Evolutionary conservation across 2,113 vertebrate species (phyloP), one percentile per base, ranked within the genome.

Genomic region (Gila orcuttii): DNA sequence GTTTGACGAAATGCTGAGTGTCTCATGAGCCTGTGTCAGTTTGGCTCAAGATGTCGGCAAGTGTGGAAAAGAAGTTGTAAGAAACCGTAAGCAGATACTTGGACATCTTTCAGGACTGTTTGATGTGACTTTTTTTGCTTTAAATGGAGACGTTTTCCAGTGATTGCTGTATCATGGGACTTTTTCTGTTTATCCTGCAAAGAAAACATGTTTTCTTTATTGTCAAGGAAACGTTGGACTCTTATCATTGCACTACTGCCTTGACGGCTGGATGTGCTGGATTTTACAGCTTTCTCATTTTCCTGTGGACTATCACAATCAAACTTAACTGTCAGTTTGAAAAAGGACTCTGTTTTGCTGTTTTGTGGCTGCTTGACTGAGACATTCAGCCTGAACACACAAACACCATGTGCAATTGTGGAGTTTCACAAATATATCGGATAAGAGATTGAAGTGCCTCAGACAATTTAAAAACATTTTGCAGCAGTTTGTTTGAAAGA

Each of bases 1-100:
- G 81, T 59, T 66, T 89, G 88, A 86, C 36, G 86, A 81, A 69
- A 80, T 42, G 84, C 85, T 3, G 25, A 25, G 78, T 64, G 57
- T 23, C 59, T 55, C 42, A 11, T 15, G 31, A 39, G 31, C 83
- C 33, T 31, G 12, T 45, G 73, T 76, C 64, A 79, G 60, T 47
- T 66, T 85, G 81, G 31, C 45, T 50, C 87, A 31, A 11, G 39
- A n/a, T 73, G 39, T 39, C 69, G n/a, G 11, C 10, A 45, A 73
- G 39, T 19, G 31, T 45, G 69, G 39, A 73, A 42, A 13, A 21
- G 33, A 23, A 7, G 66, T 39, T n/a, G 9, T 33, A 23, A 13
- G 10, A 59, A 13, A 59, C 11, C 6, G 3, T 79, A 42, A 79
- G 52, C 76, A 23, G 23, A 11, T 42, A 28, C 42, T 28, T 66